Percentiles rank a stretch among this genome's conserved stretches.
Evolutionary conservation across 2,888 invertebrate genomes (phyloP).

Genomic region (Galeopsomyia nigrocyanea): DNA sequence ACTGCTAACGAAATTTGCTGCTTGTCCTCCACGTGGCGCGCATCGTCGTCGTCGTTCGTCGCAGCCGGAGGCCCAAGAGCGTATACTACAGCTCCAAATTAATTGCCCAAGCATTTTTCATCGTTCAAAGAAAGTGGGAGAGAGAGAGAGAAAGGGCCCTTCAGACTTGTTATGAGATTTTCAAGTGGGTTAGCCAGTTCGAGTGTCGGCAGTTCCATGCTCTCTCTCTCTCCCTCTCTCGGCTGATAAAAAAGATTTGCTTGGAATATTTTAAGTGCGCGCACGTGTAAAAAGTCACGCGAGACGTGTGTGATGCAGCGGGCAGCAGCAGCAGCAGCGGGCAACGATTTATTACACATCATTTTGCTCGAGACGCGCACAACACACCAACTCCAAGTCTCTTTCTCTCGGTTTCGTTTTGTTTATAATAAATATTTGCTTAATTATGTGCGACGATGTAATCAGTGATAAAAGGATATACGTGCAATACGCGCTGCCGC

Average conservation of each 20-base stretch:
- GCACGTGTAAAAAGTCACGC: slow-evolving; percentile 28
- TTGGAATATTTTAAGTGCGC: slow-evolving; percentile 34
- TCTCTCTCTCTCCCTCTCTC: slow-evolving; percentile 3
- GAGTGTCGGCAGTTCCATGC: slow-evolving; percentile 20
- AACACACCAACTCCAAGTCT: too few relatives aligned
- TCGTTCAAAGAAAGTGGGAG: slow-evolving; percentile 15
- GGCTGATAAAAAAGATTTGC: slow-evolving; percentile 46
- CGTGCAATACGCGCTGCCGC: background rate
- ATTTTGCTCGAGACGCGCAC: too few relatives aligned
- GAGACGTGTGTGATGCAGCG: slow-evolving; percentile 10
- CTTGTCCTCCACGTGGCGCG: slow-evolving; percentile 23
- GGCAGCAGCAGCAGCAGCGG: too few relatives aligned
- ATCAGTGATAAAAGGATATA: slow-evolving; percentile 26
- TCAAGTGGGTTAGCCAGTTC: slow-evolving; percentile 46
- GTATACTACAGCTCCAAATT: slow-evolving; percentile 37
- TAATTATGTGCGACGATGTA: slow-evolving; percentile 30
- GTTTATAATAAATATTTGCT: slow-evolving; percentile 45
- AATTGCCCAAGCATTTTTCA: slow-evolving; percentile 44
- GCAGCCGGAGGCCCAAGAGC: slow-evolving; percentile 8
- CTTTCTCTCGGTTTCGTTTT: background rate
- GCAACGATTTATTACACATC: too few relatives aligned
- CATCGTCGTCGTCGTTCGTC: too few relatives aligned
- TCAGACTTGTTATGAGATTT: slow-evolving; percentile 42
- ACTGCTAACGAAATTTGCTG: slow-evolving; percentile 45
- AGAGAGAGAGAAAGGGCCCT: slow-evolving; percentile 5